These are phyloP conservation scores for Prunella strophiata DNA, from an alignment of 2,797 vertebrate species.

Conservation along the genomic window DNA sequence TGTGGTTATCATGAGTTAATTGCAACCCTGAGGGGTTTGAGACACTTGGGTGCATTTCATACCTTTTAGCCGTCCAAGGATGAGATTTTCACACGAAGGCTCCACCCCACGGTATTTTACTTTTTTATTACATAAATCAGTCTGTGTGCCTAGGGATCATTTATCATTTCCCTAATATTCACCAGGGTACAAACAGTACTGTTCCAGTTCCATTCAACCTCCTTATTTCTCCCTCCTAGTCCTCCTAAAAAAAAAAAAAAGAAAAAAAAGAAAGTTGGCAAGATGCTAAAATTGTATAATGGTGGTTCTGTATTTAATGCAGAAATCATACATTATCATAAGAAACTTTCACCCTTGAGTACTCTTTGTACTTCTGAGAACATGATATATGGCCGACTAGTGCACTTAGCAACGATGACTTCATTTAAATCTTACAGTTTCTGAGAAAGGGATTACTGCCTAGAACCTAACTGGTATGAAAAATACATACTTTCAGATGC, in stretches of 20 bases:
- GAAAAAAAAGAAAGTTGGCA: not conserved
- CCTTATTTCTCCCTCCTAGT: not conserved
- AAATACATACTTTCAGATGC: constrained; percentile 28
- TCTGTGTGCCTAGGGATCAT: constrained; percentile 16
- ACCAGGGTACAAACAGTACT: constrained; percentile 36
- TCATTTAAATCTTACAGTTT: constrained; percentile 61
- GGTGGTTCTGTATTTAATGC: constrained; percentile 24
- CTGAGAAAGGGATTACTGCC: constrained; percentile 54
- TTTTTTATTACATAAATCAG: constrained; percentile 53
- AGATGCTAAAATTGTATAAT: constrained; percentile 44
- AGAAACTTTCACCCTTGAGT: constrained; percentile 31
- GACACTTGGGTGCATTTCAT: constrained; percentile 47
- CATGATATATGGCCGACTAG: constrained; percentile 40
- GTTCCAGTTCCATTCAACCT: not conserved
- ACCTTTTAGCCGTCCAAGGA: constrained; percentile 36
- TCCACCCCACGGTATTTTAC: not conserved
- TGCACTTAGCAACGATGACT: constrained; percentile 30
- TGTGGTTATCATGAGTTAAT: constrained; percentile 55
- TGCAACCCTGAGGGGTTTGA: not conserved
- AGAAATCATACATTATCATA: constrained; percentile 40
- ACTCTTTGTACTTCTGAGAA: constrained; percentile 47
- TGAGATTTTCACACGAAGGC: constrained; percentile 38
- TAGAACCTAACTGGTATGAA: not conserved
- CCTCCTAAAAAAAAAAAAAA: not conserved
- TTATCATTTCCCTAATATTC: constrained; percentile 56